These are phyloP conservation scores for Aleiodes alternator DNA, from an alignment of 2,888 invertebrate genomes.

Conservation along the genomic window DNA sequence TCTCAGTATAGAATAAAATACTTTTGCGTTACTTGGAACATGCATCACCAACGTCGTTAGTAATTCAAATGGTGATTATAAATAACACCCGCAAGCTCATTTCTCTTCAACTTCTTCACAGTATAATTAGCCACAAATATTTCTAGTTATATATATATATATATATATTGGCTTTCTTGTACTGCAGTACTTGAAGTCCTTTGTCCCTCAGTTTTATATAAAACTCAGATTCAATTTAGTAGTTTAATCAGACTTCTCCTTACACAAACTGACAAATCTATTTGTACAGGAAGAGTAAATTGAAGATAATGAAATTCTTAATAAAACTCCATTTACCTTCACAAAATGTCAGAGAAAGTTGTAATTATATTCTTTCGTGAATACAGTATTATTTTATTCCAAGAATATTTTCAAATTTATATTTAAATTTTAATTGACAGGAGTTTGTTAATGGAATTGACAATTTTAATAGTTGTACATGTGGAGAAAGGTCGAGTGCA, in stretches of 20 bases:
- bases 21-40: conserved; percentile 27
- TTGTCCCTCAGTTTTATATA: neutral
- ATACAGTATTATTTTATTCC: no score
- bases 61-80: conserved; percentile 45
- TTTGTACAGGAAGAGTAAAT: neutral
- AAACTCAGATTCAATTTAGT: no score
- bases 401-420: no score
- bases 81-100: conserved; percentile 41
- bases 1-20: conserved; percentile 1
- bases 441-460: no score
- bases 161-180: conserved; percentile 17
- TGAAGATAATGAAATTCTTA: no score
- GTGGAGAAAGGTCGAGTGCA: no score
- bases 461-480: no score
- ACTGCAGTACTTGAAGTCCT: neutral
- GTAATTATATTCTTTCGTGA: no score
- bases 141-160: conserved; percentile 27
- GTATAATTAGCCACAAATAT: conserved; percentile 43
- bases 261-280: neutral
- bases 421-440: no score
- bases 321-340: no score
- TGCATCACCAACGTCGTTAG: conserved; percentile 42
- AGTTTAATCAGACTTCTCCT: no score
- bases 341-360: no score
- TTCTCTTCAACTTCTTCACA: conserved; percentile 16